Conservation (phyloP, 2,797 vertebrate species). For the Halcyon smyrnensis region DNA sequence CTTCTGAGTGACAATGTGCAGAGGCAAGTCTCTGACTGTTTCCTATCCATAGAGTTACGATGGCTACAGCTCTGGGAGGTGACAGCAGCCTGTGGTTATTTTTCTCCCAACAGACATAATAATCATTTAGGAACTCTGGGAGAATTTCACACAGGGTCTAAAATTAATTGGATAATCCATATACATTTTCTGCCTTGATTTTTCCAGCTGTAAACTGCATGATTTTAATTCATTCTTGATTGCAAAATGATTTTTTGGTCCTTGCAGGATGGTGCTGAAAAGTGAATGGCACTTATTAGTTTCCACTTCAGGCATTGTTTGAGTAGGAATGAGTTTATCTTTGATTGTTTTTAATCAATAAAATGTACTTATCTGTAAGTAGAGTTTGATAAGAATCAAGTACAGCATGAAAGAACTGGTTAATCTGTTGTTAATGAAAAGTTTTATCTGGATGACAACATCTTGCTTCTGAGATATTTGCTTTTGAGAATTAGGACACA, state of each 20-base stretch:
- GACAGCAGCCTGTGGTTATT: background rate
- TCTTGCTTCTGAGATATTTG: slow-evolving; percentile 27
- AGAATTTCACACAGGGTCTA: background rate
- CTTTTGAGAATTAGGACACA: slow-evolving; percentile 27
- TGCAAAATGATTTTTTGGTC: background rate
- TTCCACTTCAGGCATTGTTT: slow-evolving; percentile 9
- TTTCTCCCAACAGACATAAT: background rate
- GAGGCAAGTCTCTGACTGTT: background rate
- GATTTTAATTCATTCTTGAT: background rate
- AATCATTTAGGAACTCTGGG: background rate
- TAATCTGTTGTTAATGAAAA: slow-evolving; percentile 57
- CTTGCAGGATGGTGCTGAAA: background rate
- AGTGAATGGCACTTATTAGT: background rate
- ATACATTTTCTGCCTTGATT: background rate
- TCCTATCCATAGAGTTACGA: background rate
- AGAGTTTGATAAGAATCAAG: slow-evolving; percentile 54
- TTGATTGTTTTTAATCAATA: slow-evolving; percentile 65
- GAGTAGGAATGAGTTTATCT: slow-evolving; percentile 44
- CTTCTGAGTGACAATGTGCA: background rate
- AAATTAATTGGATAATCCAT: background rate
- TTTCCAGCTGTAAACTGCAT: background rate
- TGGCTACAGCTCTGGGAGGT: background rate
- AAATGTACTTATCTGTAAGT: slow-evolving; percentile 57
- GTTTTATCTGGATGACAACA: slow-evolving; percentile 56
- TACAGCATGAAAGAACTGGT: slow-evolving; percentile 3